Base-by-base conservation (phyloP, 1,140 invertebrate species). In the Apis laboriosa region DNA sequence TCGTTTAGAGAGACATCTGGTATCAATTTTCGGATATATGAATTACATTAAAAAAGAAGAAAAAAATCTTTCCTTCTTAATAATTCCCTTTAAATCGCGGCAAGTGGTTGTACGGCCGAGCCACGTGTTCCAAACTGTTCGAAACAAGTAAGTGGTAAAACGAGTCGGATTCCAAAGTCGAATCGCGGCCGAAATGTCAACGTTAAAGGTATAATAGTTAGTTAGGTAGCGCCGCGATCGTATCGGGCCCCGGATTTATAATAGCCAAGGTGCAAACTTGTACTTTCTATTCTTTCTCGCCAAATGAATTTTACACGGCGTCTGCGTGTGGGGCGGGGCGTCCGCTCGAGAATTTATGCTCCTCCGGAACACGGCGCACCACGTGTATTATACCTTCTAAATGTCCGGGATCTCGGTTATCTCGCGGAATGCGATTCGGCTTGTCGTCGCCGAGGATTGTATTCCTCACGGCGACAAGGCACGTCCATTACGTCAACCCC, bases 251-350 rank as follows among this genome's bases (percentile, higher is more conserved):
- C 13, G n/a, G 73, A 82, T 82, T 82, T 82, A 82, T 77, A 77
- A 68, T 61, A 51, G 64, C 53, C 73, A 61, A 82, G 55, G 80
- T 70, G 80, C 74, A 43, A 82, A 77, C 63, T 77, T 77, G 66
- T 77, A 82, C 80, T 77, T 77, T 82, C 80, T 68, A 82, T 70
- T 77, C 80, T 68, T 68, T 76, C 34, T 7, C 64, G 64, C n/a
- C 72, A 64, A 43, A 77, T 77, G 80, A 77, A 82, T 82, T 55
- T 74, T 51, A 17, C 49, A 43, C 53, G 34, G 55, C 19, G 9
- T 19, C n/a, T 8, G 21, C 17, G 67, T 5, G 34, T 43, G 34
- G 34, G 34, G 34, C 34, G 34, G 34, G 34, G 34, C 34, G 34
- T 43, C n/a, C 12, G 13, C 53, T 17, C 63, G 15, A 61, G 77